Percentiles rank a stretch among this genome's conserved stretches.
These are phyloP conservation scores for Sebastes ruberrimus DNA, from an alignment of 2,797 vertebrate species.

Conservation along the genomic window DNA sequence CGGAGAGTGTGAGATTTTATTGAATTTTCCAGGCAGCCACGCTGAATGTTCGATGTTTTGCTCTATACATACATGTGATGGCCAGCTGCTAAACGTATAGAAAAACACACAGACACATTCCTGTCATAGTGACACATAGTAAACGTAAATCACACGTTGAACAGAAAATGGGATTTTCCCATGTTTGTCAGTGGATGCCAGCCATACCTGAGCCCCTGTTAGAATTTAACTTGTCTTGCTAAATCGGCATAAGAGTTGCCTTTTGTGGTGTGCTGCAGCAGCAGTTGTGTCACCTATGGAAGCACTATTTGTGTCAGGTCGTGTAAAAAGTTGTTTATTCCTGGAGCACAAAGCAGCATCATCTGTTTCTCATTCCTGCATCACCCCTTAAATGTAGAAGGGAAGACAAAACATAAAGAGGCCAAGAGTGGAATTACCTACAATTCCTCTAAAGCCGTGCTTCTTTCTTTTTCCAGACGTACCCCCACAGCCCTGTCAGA, in stretches of 20 bases:
- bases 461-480: background rate
- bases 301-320: constrained; percentile 11
- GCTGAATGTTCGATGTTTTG: constrained; percentile 30
- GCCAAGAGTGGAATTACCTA: constrained; percentile 11
- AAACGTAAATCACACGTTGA: constrained; percentile 57
- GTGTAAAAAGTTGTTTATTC: background rate
- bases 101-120: constrained; percentile 69
- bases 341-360: background rate
- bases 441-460: background rate
- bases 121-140: constrained; percentile 50
- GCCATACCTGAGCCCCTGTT: constrained; percentile 8
- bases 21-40: constrained; percentile 66
- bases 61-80: constrained; percentile 47
- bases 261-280: background rate
- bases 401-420: background rate
- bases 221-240: background rate
- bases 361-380: constrained; percentile 28
- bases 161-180: constrained; percentile 45
- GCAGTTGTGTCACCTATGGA: background rate
- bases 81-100: constrained; percentile 45
- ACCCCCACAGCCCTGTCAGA: background rate
- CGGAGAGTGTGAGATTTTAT: constrained; percentile 45
- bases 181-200: constrained; percentile 34
- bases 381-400: background rate
- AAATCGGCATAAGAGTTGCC: background rate